These are phyloP conservation scores for Brachionus plicatilis DNA, from an alignment of 1,140 invertebrate genomes.

Conservation along the genomic window DNA sequence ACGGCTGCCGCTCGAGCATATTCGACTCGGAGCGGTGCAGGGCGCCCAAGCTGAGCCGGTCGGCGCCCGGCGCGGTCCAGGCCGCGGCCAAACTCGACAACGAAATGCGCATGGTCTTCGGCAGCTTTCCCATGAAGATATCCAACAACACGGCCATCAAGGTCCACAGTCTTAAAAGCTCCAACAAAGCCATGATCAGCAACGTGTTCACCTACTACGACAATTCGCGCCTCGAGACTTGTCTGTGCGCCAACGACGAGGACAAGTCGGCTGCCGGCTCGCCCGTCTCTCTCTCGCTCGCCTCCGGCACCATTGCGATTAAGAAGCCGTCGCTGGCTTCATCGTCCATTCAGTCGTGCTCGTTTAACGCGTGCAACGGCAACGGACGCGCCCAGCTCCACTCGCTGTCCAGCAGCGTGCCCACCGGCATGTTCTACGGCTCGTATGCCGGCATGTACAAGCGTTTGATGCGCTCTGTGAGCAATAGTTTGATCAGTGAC, in stretches of 20 bases:
- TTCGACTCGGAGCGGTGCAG: not conserved
- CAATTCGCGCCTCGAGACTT: not conserved
- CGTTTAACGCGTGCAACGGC: not conserved
- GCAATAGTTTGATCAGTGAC: constrained; percentile 32
- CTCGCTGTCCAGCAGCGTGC: not conserved
- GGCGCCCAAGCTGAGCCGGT: not conserved
- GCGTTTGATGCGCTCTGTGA: constrained; percentile 31
- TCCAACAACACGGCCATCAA: constrained; percentile 28
- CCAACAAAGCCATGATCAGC: constrained; percentile 14
- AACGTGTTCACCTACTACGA: constrained; percentile 29
- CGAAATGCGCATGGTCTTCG: constrained; percentile 30
- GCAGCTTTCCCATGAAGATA: constrained; percentile 34
- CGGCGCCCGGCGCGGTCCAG: not conserved
- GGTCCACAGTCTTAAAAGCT: constrained; percentile 9
- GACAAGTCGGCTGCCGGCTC: not conserved
- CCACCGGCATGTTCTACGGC: not conserved
- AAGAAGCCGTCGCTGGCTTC: not conserved
- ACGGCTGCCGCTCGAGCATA: not conserved
- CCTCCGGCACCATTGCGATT: not conserved
- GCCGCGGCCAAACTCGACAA: not conserved
- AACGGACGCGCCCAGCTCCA: not conserved
- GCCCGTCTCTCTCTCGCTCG: not conserved
- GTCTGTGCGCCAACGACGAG: not conserved
- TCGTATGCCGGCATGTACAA: constrained; percentile 22
- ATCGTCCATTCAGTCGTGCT: not conserved